Conservation (phyloP, 2,113 vertebrate genomes). For the Eonycteris spelaea region DNA sequence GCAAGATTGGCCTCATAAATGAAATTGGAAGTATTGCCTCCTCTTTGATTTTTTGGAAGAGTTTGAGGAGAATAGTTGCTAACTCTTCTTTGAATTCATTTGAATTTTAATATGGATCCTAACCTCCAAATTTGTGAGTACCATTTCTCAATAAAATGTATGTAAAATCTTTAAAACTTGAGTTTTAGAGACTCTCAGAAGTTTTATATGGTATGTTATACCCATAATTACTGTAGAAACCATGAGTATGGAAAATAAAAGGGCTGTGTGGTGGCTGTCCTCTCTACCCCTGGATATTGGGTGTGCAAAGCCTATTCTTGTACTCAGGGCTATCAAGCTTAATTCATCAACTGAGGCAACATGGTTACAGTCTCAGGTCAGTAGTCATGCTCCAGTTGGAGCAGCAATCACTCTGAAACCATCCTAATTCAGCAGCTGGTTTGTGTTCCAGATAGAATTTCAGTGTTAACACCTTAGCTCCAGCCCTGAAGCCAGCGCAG, state of each 20-base stretch:
- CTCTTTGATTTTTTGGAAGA: no score
- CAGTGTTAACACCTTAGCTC: neutral
- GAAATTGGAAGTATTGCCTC: no score
- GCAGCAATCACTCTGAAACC: neutral
- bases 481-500: neutral
- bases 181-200: neutral
- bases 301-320: neutral
- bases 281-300: neutral
- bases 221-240: neutral
- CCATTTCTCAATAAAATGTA: conserved; percentile 24
- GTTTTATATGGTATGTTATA: neutral
- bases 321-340: neutral
- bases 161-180: neutral
- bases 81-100: neutral
- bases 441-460: neutral
- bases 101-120: neutral
- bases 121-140: neutral
- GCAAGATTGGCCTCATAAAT: no score
- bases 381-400: neutral
- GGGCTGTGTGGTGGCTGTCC: neutral
- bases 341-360: conserved; percentile 1
- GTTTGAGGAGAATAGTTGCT: no score
- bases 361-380: neutral
- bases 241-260: neutral
- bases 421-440: neutral